These are phyloP conservation scores for Excalfactoria chinensis DNA, from an alignment of 2,113 vertebrate species.

Conservation along the genomic window DNA sequence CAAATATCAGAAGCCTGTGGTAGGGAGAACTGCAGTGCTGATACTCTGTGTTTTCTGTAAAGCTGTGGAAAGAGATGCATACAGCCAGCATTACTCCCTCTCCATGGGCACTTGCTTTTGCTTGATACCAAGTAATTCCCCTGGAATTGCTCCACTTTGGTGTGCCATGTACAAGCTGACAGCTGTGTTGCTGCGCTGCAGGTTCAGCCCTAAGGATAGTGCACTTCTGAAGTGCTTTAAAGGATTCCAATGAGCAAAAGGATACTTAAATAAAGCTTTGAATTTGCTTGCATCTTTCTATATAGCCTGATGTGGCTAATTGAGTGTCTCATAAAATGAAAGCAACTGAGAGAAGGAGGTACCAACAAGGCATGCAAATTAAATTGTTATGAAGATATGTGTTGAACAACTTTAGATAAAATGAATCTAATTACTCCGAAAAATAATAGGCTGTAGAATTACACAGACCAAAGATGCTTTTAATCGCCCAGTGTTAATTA, in stretches of 20 bases:
- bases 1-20: neutral
- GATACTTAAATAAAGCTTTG: neutral
- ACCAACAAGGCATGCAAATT: conserved; percentile 16
- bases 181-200: neutral
- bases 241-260: neutral
- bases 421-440: conserved; percentile 17
- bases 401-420: conserved; percentile 43
- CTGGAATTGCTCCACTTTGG: neutral
- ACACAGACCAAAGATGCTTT: conserved; percentile 15
- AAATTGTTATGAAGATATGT: conserved; percentile 15
- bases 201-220: neutral
- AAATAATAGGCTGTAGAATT: conserved; percentile 22
- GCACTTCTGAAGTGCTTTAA: neutral
- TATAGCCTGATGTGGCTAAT: neutral
- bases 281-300: neutral
- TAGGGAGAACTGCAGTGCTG: neutral
- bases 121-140: neutral
- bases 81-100: neutral
- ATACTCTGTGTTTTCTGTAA: neutral
- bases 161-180: neutral
- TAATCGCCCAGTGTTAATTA: conserved; percentile 33
- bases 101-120: neutral
- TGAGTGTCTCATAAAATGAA: neutral
- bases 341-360: neutral
- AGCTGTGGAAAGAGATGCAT: neutral